Evolutionary conservation across 2,113 vertebrate species (phyloP), one percentile per base, ranked within the genome.

Genomic region (Heterochromis multidens): DNA sequence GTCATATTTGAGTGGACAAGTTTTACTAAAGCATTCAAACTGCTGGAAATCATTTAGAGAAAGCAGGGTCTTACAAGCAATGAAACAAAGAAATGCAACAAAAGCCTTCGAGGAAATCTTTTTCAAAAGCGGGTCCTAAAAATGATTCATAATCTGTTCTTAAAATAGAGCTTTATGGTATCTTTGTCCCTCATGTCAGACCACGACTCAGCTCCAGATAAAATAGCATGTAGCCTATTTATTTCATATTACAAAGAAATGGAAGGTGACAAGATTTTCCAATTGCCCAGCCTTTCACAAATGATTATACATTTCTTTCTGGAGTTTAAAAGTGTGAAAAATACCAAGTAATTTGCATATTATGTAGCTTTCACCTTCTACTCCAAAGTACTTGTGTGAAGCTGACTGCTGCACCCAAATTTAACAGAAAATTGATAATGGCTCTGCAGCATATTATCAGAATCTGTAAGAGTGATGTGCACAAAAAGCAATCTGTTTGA

Each of bases 401-500:
- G 52, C 80, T 85, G 33, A 79, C 65, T 72, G 80, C 84, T 81
- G 80, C 67, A 81, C 63, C 56, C 21, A 79, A 78, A 88, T 80
- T 87, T 80, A 77, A 76, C 54, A 27, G 37, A 88, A 88, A 88
- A 93, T 49, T 89, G 79, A 87, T 85, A 90, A 91, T 87, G 63
- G 79, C 46, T 74, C 57, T 1, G 35, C 82, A 81, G 61, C 49
- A 54, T 80, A 79, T 89, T 87, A 83, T 60, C 84, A 52, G 77
- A 88, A 89, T 87, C 67, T 86, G 81, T 72, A 79, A 87, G 89
- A 91, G 90, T 80, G 81, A 92, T 90, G 85, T 93, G 94, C 90
- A 88, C 77, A 88, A 91, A 93, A 89, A 89, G 80, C 86, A 94
- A 89, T 88, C 91, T 86, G 82, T 91, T 90, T 88, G 91, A 94